Base-by-base conservation (phyloP, 2,888 invertebrate genomes). In the Timema cristinae region DNA sequence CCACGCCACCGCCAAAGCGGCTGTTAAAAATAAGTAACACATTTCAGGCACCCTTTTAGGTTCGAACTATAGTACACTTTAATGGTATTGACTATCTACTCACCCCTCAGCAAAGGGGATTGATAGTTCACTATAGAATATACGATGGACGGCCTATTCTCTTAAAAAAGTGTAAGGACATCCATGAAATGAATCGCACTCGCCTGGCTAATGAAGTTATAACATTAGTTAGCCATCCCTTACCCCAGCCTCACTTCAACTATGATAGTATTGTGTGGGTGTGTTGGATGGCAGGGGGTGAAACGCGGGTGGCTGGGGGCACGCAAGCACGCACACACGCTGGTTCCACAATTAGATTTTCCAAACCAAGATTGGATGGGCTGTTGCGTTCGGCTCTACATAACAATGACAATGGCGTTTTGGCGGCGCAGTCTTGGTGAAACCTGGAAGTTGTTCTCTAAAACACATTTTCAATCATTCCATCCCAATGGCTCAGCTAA, bases 321-420 rank as follows among this genome's bases (percentile, higher is more conserved):
- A 48, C 47, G 63, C 47, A 13, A 10, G 63, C 11, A 13, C 32
- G 54, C 13, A 71, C 68, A 59, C 71, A 61, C 67, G 67, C 51
- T 67, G 67, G 59, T 61, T 32, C 71, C 67, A 61, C 67, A 71
- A 71, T 71, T 71, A 59, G 71, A 71, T 71, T 71, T 71, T 52
- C 71, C 15, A 50, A 16, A 49, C 67, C 52, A 56, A 16, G 71
- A 71, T 71, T 68, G 61, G 67, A 68, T 66, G 66, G 63, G 63
- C 63, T 48, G 63, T 48, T 48, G 16, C 32, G 4, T 32, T 32
- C 32, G 32, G 32, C 32, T 32, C 32, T 48, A 63, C 63, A 63
- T 32, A 63, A 63, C 63, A 63, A 63, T 48, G 63, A 63, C 63
- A 63, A 63, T 32, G 48, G 63, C 63, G 32, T 63, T 32, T 63